These are phyloP conservation scores for Melitaea athalia DNA, from an alignment of 2,888 invertebrate genomes.

Conservation along the genomic window DNA sequence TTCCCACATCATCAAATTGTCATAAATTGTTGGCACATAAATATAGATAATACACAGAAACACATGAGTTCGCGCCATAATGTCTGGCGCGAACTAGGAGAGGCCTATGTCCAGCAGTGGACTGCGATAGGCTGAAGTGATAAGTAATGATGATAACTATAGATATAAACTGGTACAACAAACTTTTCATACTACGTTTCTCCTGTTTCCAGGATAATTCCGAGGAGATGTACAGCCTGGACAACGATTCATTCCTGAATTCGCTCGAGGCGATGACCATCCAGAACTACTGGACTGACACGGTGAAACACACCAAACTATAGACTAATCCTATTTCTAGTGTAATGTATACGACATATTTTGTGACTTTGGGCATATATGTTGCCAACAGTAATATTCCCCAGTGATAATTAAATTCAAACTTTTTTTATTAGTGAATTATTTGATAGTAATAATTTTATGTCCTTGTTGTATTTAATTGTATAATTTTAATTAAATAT, in stretches of 20 bases:
- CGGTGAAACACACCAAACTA: constrained; percentile 94
- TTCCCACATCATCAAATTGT: no score
- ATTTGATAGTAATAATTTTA: background rate
- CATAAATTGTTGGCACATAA: background rate
- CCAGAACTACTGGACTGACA: constrained; percentile 96
- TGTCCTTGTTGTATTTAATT: constrained; percentile 15
- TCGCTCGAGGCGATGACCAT: constrained; percentile 97
- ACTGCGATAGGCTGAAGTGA: no score
- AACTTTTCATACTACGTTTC: background rate
- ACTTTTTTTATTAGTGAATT: background rate
- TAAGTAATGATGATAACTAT: no score
- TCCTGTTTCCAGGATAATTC: constrained; percentile 90
- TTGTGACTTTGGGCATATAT: constrained; percentile 9
- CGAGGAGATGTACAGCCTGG: constrained; percentile 96
- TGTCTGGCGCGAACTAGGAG: no score
- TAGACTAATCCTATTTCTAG: constrained; percentile 59
- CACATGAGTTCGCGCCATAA: no score
- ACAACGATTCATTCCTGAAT: constrained; percentile 96
- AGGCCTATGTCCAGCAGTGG: no score
- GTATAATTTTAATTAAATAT: background rate
- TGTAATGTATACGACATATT: constrained; percentile 6
- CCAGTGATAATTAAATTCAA: constrained; percentile 15
- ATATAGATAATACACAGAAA: background rate
- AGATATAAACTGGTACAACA: background rate
- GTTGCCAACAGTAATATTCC: constrained; percentile 18